Evolutionary conservation across 1,140 invertebrate species (phyloP).

Genomic region (Drosophila quadrilineata): DNA sequence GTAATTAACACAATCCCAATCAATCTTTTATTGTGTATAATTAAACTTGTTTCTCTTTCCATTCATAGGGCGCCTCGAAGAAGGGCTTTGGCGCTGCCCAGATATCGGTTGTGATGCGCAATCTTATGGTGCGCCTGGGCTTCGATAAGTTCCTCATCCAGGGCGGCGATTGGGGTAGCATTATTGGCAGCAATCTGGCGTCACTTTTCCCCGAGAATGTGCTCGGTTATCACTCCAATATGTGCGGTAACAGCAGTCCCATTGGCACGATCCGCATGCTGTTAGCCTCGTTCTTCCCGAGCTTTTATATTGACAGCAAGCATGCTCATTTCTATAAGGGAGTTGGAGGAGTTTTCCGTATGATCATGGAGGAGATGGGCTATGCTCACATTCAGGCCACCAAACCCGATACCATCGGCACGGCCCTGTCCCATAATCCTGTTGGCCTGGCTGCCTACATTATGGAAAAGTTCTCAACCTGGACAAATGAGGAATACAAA

Average conservation of each 20-base stretch:
- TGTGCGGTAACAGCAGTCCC: conserved; percentile 81
- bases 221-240: conserved; percentile 84
- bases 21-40: too few species aligned
- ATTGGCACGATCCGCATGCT: conserved; percentile 37
- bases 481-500: conserved; percentile 85
- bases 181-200: conserved; percentile 85
- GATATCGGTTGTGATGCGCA: conserved; percentile 88
- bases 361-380: conserved; percentile 87
- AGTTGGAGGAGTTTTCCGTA: conserved; percentile 81
- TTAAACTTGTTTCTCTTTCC: not conserved
- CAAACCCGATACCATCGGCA: conserved; percentile 93
- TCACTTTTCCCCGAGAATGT: conserved; percentile 87
- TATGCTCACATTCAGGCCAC: conserved; percentile 93
- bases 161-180: conserved; percentile 91
- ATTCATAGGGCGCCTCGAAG: conserved; percentile 82
- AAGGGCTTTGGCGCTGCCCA: conserved; percentile 85
- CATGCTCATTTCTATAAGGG: conserved; percentile 85
- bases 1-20: conserved; percentile 75
- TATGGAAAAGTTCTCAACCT: conserved; percentile 92
- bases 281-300: conserved; percentile 82
- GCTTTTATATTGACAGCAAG: conserved; percentile 83
- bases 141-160: conserved; percentile 90
- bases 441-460: conserved; percentile 90
- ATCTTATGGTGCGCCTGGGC: conserved; percentile 91
- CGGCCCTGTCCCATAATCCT: conserved; percentile 86